A percentile compares a stretch with the other conserved stretches of the same genome.
phyloP scores from a whole-genome alignment of 2,113 vertebrate species.

The Sterna hirundo region DNA sequence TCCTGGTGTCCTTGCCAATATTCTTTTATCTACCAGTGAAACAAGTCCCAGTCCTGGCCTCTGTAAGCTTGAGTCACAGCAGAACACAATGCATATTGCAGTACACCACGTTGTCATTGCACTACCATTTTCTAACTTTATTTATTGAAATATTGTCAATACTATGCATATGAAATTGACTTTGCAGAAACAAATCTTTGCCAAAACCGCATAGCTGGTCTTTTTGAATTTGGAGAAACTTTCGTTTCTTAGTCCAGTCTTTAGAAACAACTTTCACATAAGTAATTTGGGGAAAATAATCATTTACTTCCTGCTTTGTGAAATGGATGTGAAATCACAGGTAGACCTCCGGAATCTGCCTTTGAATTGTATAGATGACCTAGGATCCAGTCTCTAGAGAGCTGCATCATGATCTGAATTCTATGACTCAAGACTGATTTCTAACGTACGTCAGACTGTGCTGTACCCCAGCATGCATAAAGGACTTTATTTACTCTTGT shows the following conservation, averaged over 20 bases:
- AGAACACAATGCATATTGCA: background rate
- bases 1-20: background rate
- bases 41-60: background rate
- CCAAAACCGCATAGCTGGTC: background rate
- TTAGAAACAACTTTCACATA: background rate
- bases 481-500: constrained; percentile 53
- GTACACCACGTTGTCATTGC: background rate
- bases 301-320: background rate
- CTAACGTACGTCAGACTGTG: background rate
- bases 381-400: background rate
- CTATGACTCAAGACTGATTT: constrained; percentile 2
- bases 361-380: background rate
- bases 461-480: constrained; percentile 2
- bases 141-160: background rate
- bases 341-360: background rate
- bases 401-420: constrained; percentile 2
- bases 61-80: background rate
- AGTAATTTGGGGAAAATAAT: background rate
- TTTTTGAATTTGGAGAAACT: background rate
- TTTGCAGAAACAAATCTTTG: background rate
- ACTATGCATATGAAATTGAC: background rate
- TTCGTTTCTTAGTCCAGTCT: background rate
- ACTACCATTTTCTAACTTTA: background rate
- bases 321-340: background rate
- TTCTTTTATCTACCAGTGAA: background rate